Conservation (phyloP, 2,888 invertebrate species). For the Caenorhabditis doughertyi region DNA sequence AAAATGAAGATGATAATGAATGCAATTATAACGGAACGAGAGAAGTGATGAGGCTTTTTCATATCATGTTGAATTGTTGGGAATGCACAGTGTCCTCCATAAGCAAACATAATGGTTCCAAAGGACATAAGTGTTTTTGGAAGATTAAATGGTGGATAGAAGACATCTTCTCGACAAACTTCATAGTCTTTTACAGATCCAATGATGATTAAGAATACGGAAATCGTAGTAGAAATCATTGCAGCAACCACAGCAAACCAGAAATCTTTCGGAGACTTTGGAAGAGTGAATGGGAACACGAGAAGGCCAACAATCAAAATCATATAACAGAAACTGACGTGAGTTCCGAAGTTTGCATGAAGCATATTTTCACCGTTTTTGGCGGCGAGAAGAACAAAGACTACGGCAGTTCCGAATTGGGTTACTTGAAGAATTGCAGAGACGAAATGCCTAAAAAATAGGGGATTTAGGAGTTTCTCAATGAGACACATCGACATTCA, state of each 20-base stretch:
- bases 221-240: conserved; percentile 78
- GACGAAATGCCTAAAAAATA: conserved; percentile 72
- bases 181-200: conserved; percentile 71
- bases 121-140: conserved; percentile 78
- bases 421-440: conserved; percentile 77
- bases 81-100: conserved; percentile 84
- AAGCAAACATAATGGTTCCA: conserved; percentile 81
- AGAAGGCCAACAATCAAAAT: conserved; percentile 76
- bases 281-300: conserved; percentile 79
- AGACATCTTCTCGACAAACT: conserved; percentile 67
- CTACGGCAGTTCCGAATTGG: conserved; percentile 80
- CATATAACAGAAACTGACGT: conserved; percentile 76
- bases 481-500: too few species aligned
- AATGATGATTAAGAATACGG: conserved; percentile 74
- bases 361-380: conserved; percentile 79
- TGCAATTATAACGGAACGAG: conserved; percentile 86
- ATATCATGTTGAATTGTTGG: conserved; percentile 95
- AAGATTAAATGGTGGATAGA: conserved; percentile 70
- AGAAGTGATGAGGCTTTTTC: conserved; percentile 89
- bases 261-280: conserved; percentile 81
- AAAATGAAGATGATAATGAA: conserved; percentile 75
- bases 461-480: neutral
- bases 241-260: conserved; percentile 80
- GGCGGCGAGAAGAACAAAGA: conserved; percentile 78
- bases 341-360: conserved; percentile 66